Percentiles rank a stretch among this genome's conserved stretches.
These are phyloP conservation scores for Rhombomys opimus DNA, from an alignment of 2,113 vertebrate species.

Conservation along the genomic window DNA sequence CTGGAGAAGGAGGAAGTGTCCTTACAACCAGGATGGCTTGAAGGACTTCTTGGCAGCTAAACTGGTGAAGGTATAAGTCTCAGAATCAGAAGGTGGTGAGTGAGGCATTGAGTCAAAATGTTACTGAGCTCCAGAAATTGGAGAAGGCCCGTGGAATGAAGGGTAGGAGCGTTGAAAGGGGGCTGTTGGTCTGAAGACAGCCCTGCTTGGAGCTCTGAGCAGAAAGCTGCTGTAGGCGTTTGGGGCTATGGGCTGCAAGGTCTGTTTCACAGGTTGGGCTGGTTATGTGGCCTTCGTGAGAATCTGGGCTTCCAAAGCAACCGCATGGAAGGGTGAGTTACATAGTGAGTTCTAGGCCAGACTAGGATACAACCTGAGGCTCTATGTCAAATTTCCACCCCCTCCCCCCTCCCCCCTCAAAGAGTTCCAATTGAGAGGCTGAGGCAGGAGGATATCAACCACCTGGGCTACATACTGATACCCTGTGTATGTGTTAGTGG, in stretches of 20 bases:
- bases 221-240: background rate
- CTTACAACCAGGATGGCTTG: background rate
- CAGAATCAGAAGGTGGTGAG: background rate
- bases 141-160: background rate
- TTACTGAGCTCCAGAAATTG: background rate
- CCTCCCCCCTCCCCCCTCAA: background rate
- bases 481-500: background rate
- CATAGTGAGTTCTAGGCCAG: background rate
- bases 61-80: background rate
- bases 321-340: background rate
- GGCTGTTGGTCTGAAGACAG: background rate
- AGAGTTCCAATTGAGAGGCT: background rate
- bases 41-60: background rate
- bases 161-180: background rate
- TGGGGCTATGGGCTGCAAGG: background rate
- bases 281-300: background rate
- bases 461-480: background rate
- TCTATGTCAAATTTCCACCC: background rate
- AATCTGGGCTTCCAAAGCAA: background rate
- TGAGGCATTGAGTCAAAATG: background rate
- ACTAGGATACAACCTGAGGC: background rate
- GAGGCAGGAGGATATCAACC: background rate
- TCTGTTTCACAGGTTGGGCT: constrained; percentile 49
- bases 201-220: background rate
- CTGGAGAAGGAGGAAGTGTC: background rate